Evolutionary conservation across 2,888 invertebrate genomes (phyloP).

Genomic region (Acronicta leporina): DNA sequence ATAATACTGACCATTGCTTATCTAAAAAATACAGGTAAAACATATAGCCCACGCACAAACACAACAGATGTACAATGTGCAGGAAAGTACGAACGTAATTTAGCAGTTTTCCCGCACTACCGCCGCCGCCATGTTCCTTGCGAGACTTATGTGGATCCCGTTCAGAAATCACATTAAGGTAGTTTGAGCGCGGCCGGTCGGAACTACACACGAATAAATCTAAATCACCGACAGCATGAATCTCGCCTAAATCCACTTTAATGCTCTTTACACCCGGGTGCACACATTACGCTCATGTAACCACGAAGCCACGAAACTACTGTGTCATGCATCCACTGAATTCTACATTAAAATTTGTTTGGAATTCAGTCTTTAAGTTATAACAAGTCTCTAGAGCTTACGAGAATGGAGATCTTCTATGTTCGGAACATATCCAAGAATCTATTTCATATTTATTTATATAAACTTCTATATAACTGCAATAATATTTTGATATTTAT

Average conservation of each 20-base stretch:
- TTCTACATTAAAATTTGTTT: slow-evolving; percentile 29
- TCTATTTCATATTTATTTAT: too few relatives aligned
- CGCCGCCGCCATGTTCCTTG: slow-evolving; percentile 65
- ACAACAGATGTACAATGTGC: slow-evolving; percentile 31
- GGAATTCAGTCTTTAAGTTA: slow-evolving; percentile 14
- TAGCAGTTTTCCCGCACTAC: slow-evolving; percentile 66
- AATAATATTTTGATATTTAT: slow-evolving; percentile 16
- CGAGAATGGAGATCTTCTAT: too few relatives aligned
- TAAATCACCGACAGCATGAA: slow-evolving; percentile 70
- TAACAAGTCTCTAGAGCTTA: slow-evolving; percentile 17
- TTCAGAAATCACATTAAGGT: slow-evolving; percentile 78
- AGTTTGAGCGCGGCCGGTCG: slow-evolving; percentile 70
- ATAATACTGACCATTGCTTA: too few relatives aligned
- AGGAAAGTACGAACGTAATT: slow-evolving; percentile 58
- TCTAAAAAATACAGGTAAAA: too few relatives aligned
- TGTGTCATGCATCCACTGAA: slow-evolving; percentile 30
- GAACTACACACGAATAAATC: slow-evolving; percentile 78
- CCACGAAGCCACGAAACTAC: slow-evolving; percentile 36
- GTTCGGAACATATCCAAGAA: too few relatives aligned
- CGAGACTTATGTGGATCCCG: slow-evolving; percentile 66
- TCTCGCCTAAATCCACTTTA: slow-evolving; percentile 69
- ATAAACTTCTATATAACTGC: background rate
- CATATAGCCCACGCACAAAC: slow-evolving; percentile 27
- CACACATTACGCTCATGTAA: slow-evolving; percentile 46
- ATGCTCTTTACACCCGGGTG: slow-evolving; percentile 60